Conservation (phyloP, 2,113 vertebrate genomes). For the Melanotaenia duboulayi region DNA sequence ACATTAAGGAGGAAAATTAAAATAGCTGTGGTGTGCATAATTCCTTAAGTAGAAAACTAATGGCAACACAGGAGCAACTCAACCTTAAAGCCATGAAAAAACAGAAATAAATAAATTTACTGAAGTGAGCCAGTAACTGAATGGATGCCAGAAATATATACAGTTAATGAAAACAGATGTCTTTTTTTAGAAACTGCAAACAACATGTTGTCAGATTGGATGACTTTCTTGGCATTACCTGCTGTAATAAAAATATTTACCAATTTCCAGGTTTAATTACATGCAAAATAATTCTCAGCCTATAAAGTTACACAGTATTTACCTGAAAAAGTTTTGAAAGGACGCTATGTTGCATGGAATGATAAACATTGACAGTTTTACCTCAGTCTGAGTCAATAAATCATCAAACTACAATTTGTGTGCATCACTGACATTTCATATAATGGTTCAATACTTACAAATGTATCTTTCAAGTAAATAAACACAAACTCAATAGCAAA, state of each 20-base stretch:
- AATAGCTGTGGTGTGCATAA: constrained; percentile 10
- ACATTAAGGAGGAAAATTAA: constrained; percentile 35
- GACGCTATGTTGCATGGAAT: background rate
- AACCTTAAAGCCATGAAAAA: constrained; percentile 8
- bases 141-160: constrained; percentile 34
- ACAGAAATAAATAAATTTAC: constrained; percentile 9
- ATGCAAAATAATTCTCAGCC: constrained; percentile 10
- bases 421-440: background rate
- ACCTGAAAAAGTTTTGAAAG: constrained; percentile 11
- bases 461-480: background rate
- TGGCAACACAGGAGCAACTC: constrained; percentile 14
- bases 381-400: background rate
- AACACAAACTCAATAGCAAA: background rate
- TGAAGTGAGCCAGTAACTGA: constrained; percentile 33
- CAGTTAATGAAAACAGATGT: constrained; percentile 28
- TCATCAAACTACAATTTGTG: background rate
- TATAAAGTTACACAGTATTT: background rate
- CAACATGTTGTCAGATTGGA: constrained; percentile 6
- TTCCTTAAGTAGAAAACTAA: constrained; percentile 20
- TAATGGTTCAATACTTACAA: background rate
- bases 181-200: constrained; percentile 25
- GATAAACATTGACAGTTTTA: background rate
- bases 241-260: constrained; percentile 37
- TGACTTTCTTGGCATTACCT: constrained; percentile 29
- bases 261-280: constrained; percentile 43